phyloP scores from a whole-genome alignment of 2,888 invertebrate genomes.

The Nebria salina region DNA sequence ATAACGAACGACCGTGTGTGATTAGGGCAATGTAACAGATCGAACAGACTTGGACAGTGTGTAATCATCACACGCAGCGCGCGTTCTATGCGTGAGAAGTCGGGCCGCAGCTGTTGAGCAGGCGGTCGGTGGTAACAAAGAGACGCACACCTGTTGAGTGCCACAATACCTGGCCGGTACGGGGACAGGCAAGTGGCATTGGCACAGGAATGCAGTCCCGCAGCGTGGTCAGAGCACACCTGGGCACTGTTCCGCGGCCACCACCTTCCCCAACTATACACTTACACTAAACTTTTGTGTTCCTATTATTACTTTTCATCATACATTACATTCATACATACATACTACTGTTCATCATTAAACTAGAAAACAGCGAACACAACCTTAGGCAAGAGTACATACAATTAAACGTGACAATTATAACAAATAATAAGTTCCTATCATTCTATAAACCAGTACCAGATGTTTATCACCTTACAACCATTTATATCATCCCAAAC shows the following conservation, averaged over 20 bases:
- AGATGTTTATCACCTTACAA: too few species aligned
- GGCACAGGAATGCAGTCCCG: slow-evolving; percentile 29
- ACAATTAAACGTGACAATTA: too few species aligned
- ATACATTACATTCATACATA: neutral
- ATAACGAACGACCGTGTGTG: neutral
- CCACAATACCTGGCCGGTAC: slow-evolving; percentile 10
- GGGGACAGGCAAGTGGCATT: slow-evolving; percentile 28
- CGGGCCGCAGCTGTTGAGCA: slow-evolving; percentile 14
- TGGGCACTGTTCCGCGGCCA: slow-evolving; percentile 12
- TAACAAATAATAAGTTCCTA: too few species aligned
- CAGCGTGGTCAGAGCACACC: slow-evolving; percentile 18
- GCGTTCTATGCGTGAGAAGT: slow-evolving; percentile 18
- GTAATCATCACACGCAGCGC: slow-evolving; percentile 23
- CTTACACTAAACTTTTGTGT: slow-evolving; percentile 5
- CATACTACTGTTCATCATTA: neutral
- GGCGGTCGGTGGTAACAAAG: slow-evolving; percentile 20
- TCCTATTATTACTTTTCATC: neutral
- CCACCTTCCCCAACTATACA: slow-evolving; percentile 12
- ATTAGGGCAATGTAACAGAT: slow-evolving; percentile 19
- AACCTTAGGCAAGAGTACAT: too few species aligned
- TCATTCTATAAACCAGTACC: too few species aligned
- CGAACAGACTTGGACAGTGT: neutral
- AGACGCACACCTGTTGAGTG: slow-evolving; percentile 29
- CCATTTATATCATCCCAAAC: too few species aligned
- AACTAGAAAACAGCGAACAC: neutral